Evolutionary conservation across 2,888 invertebrate species (phyloP).

Genomic region (Heteromurus nitidus): DNA sequence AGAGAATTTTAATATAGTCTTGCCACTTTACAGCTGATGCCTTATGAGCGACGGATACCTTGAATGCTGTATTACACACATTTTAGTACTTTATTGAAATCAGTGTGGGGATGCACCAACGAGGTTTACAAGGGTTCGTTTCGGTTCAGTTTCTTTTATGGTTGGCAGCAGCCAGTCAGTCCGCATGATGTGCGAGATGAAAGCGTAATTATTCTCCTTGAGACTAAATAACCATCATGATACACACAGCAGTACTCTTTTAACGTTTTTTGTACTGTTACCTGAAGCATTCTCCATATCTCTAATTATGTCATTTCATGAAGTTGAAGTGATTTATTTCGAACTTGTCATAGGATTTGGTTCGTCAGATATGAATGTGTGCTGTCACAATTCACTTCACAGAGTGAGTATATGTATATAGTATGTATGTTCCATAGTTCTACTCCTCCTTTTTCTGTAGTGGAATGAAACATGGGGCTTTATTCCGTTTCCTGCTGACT

Average conservation of each 20-base stretch:
- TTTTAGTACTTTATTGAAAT: not conserved
- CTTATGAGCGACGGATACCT: too few relatives aligned
- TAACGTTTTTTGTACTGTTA: not conserved
- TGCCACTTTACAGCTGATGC: constrained; percentile 21
- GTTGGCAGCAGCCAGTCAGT: too few relatives aligned
- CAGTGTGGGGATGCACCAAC: too few relatives aligned
- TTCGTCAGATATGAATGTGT: not conserved
- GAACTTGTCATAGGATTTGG: not conserved
- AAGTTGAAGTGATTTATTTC: constrained; percentile 25
- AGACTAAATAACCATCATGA: constrained; percentile 13
- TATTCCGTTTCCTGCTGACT: too few relatives aligned
- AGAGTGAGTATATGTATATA: too few relatives aligned
- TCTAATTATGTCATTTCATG: constrained; percentile 42
- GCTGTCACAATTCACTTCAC: not conserved
- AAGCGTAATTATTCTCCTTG: constrained; percentile 13
- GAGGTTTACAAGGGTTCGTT: too few relatives aligned
- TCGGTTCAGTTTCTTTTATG: too few relatives aligned
- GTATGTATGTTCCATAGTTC: too few relatives aligned
- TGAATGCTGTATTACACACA: not conserved
- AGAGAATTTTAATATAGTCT: constrained; percentile 31
- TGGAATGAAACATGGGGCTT: not conserved
- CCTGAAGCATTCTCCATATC: not conserved
- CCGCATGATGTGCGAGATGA: not conserved
- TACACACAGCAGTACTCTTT: too few relatives aligned
- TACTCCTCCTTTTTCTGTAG: too few relatives aligned